Evolutionary conservation across 2,888 invertebrate species (phyloP).

Genomic region (Agrotis clavis): DNA sequence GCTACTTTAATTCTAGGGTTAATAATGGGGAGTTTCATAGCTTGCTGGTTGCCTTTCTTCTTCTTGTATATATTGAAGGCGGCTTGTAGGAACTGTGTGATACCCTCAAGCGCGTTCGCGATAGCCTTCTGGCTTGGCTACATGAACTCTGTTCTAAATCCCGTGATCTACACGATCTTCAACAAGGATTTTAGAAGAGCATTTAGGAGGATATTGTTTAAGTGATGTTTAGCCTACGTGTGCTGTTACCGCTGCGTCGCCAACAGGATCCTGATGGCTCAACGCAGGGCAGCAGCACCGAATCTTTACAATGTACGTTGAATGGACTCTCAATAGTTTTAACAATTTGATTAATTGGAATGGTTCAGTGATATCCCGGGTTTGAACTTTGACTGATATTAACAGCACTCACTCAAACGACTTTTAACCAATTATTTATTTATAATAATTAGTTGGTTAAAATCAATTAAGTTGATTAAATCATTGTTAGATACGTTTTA

Average conservation of each 20-base stretch:
- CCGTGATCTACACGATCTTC: conserved; percentile 99
- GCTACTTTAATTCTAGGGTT: conserved; percentile 99
- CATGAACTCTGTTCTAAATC: conserved; percentile 98
- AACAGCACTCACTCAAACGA: neutral
- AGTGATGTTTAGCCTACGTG: conserved; percentile 97
- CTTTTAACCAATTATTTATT: conserved; percentile 41
- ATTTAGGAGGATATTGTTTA: conserved; percentile 98
- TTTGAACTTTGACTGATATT: conserved; percentile 45
- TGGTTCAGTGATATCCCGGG: conserved; percentile 42
- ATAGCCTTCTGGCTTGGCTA: conserved; percentile 99
- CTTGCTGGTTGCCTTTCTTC: conserved; percentile 99
- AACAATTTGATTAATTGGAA: conserved; percentile 32
- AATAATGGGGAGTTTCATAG: conserved; percentile 99
- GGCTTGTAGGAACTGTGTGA: conserved; percentile 94
- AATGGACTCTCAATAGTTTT: conserved; percentile 63
- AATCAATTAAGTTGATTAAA: neutral
- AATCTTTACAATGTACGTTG: conserved; percentile 91
- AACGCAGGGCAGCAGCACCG: conserved; percentile 92
- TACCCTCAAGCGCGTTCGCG: conserved; percentile 96
- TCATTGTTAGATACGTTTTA: neutral
- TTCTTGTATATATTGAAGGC: conserved; percentile 97
- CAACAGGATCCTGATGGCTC: conserved; percentile 92
- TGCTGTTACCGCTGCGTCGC: conserved; percentile 95
- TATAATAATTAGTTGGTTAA: conserved; percentile 26
- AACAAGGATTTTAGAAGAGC: conserved; percentile 99